These are phyloP conservation scores for Ophioninae sp. DNA, from an alignment of 2,888 invertebrate genomes.

Conservation along the genomic window DNA sequence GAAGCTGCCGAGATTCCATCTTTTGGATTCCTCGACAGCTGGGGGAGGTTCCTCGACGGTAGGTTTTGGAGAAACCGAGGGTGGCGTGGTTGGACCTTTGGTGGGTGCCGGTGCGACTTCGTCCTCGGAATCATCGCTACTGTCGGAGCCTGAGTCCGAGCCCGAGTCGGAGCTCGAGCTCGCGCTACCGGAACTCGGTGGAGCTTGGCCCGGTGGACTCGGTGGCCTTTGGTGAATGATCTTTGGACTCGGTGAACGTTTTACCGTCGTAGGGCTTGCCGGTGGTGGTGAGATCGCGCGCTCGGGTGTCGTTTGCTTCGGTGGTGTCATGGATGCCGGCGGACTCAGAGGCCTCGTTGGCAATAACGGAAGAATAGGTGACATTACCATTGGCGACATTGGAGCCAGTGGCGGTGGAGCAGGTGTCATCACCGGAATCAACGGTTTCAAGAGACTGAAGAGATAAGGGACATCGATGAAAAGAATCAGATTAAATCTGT, in stretches of 20 bases:
- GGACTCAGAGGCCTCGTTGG: constrained; percentile 72
- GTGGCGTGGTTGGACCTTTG: constrained; percentile 80
- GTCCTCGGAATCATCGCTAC: constrained; percentile 83
- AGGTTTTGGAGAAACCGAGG: constrained; percentile 73
- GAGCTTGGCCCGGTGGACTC: constrained; percentile 82
- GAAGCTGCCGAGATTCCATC: constrained; percentile 80
- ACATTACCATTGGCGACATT: constrained; percentile 80
- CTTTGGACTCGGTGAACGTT: constrained; percentile 63
- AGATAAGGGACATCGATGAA: constrained; percentile 35
- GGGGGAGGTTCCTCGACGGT: constrained; percentile 72
- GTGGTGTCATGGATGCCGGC: constrained; percentile 60
- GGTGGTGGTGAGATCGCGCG: constrained; percentile 67
- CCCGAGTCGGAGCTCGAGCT: constrained; percentile 86
- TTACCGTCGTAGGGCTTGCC: constrained; percentile 59
- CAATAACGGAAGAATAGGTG: constrained; percentile 73
- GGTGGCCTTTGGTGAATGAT: constrained; percentile 73
- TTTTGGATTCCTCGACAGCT: constrained; percentile 81
- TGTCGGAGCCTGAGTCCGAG: constrained; percentile 85
- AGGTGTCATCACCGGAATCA: constrained; percentile 78
- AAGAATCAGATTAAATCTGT: constrained; percentile 26
- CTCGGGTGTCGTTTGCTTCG: constrained; percentile 67
- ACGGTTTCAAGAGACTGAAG: constrained; percentile 82
- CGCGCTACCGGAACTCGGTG: constrained; percentile 82
- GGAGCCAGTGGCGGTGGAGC: constrained; percentile 82
- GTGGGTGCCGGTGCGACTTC: constrained; percentile 73